Evolutionary conservation across 2,797 vertebrate genomes (phyloP), one percentile per base, ranked within the genome.

Genomic region (Columba guinea): DNA sequence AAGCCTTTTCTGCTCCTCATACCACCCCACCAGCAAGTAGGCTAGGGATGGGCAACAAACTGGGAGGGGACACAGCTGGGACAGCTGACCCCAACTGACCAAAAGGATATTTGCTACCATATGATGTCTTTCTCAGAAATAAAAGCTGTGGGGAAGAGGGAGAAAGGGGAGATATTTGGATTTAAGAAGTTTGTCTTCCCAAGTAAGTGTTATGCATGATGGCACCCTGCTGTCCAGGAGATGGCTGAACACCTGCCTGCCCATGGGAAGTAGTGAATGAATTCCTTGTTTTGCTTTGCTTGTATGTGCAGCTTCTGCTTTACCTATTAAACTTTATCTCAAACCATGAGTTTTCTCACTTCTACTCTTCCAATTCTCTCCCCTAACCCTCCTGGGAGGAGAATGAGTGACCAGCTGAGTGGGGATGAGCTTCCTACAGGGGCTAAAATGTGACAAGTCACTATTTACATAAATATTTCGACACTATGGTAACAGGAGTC

Each of bases 11-110:
- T 34, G 7, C 18, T 13, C 10, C 53, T 79, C 44, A 55, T 13
- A 3, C 7, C 13, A 13, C 2, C 16, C 15, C 10, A 35, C 0
- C 28, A 34, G 17, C 0, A 3, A 63, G 73, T 9, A 53, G 34
- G 7, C 32, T 64, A 27, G 0, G 0, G 17, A 0, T 44, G 27
- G 5, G 13, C 55, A 44, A 52, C 37, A 30, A 35, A 3, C 0
- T 56, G 13, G 26, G 11, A 80, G 27, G 24, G 6, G 8, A 17
- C 14, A 44, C 11, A 74, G 32, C 10, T 19, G 14, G 37, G 34
- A 28, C 27, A 58, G 1, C 39, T 48, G 87, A 70, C n/a, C n/a
- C 11, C 0, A 58, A 0, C 32, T 53, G 49, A 37, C 18, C 37
- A 35, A 77, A 28, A 11, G 15, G 10, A 8, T 63, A 35, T 44